Conservation (phyloP, 2,888 invertebrate genomes). For the Mesorhabditis spiculigera region DNA sequence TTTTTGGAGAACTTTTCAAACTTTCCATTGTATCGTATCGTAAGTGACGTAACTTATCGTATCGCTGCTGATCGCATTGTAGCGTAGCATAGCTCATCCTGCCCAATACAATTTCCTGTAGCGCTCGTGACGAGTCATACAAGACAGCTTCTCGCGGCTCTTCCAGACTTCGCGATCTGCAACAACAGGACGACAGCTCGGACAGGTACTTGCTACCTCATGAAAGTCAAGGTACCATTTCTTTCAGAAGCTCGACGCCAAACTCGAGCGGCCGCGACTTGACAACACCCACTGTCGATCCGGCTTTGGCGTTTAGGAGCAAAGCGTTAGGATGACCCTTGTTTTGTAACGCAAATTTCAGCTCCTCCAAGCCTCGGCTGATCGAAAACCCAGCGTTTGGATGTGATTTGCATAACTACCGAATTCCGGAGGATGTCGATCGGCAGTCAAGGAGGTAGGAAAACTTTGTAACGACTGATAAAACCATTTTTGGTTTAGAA, state of each 20-base stretch:
- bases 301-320: no score
- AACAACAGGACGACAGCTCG: background rate
- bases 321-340: no score
- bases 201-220: background rate
- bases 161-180: background rate
- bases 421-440: background rate
- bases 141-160: background rate
- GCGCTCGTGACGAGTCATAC: background rate
- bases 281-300: no score
- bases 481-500: background rate
- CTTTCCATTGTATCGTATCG: no score
- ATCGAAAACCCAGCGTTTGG: background rate
- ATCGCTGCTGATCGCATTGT: no score
- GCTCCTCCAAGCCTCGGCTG: background rate
- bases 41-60: no score
- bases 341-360: no score
- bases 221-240: background rate
- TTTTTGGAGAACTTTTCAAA: no score
- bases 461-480: background rate
- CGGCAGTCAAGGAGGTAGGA: background rate
- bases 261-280: no score
- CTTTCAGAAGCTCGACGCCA: slow-evolving; percentile 1
- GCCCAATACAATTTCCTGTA: no score
- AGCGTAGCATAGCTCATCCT: no score
- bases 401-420: background rate